Evolutionary conservation across 2,113 vertebrate genomes (phyloP), one percentile per base, ranked within the genome.

Genomic region (Lampris megalopsis): DNA sequence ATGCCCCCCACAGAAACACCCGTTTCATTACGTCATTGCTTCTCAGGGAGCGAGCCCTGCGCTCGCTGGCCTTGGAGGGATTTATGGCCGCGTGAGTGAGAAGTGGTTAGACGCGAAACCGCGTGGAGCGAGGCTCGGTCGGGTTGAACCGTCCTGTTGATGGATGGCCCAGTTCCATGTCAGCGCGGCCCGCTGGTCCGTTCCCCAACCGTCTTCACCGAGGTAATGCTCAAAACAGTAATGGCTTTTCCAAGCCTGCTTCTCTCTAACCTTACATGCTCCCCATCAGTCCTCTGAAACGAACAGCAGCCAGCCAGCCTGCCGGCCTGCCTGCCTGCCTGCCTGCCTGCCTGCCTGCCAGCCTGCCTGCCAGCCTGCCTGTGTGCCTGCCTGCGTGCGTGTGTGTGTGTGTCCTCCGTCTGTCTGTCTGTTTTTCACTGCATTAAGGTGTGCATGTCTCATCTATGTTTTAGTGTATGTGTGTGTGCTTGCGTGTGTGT

Each of bases 131-230:
- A 61, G 42, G 24, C 24, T 24, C 24, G 24, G 24, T 24, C 24
- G 24, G 24, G 24, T 24, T 24, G 24, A 24, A 62, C 57, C 59
- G 54, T 61, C 47, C 36, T 38, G 65, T 40, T 63, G 71, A 61
- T 71, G 70, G 67, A 68, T 52, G 11, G 6, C 38, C 65, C 43
- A 41, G 10, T 52, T 60, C 56, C 48, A 24, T 40, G 53, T 41
- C n/a, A 13, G 8, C 54, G 13, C 24, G 1, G 4, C 7, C 43
- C 43, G 7, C 36, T 0, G 36, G 2, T 41, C 10, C 10, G 7
- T 4, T 38, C 3, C 35, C 47, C 10, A 52, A 2, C 10, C 38
- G 2, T 45, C 7, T 45, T 45, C 43, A 45, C 43, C 7, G 43
- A 5, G 43, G 9, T 9, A 11, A 50, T 43, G 49, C 6, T 35